These are phyloP conservation scores for Misgurnus mizolepis DNA, from an alignment of 2,113 vertebrate genomes.

Conservation along the genomic window DNA sequence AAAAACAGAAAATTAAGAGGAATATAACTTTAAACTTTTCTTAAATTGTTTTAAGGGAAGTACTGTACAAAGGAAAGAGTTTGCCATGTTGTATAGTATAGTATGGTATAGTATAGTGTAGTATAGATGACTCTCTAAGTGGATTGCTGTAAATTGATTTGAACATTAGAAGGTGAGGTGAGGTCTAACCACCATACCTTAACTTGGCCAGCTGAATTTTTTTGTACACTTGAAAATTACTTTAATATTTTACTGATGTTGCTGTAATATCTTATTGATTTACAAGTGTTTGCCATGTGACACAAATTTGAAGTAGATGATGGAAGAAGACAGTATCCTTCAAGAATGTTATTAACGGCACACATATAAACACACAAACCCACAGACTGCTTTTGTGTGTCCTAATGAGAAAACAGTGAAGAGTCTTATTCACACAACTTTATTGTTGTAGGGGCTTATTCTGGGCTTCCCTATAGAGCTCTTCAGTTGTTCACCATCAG, in stretches of 20 bases:
- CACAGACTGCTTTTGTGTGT: constrained; percentile 43
- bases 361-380: constrained; percentile 34
- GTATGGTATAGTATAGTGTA: too few relatives aligned
- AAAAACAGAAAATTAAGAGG: constrained; percentile 63
- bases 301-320: constrained; percentile 32
- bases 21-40: constrained; percentile 39
- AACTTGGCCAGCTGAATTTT: not conserved
- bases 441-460: constrained; percentile 72
- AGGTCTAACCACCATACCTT: not conserved
- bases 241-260: constrained; percentile 38
- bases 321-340: constrained; percentile 1
- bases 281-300: constrained; percentile 15
- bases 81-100: too few relatives aligned
- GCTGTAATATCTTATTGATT: constrained; percentile 29
- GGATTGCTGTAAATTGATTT: not conserved
- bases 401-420: constrained; percentile 55
- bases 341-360: constrained; percentile 1
- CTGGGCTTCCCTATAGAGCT: constrained; percentile 75
- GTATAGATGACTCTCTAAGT: not conserved
- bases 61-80: not conserved
- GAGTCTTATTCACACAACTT: constrained; percentile 73
- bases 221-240: constrained; percentile 13
- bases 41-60: not conserved
- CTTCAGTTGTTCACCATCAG: constrained; percentile 86
- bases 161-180: not conserved